Evolutionary conservation across 2,888 invertebrate genomes (phyloP).

Genomic region (Margaritifera margaritifera): DNA sequence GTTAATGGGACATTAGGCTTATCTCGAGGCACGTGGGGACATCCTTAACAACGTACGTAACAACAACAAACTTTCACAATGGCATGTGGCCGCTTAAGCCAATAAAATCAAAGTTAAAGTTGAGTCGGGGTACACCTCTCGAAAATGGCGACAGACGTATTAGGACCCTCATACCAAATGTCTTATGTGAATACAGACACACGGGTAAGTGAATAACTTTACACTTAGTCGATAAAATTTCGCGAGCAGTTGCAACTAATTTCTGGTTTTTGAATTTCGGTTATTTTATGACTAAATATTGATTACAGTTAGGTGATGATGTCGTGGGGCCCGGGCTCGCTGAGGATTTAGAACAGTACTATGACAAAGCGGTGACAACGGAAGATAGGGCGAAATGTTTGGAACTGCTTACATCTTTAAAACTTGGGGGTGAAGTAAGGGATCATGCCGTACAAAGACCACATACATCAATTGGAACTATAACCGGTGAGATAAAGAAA

Average conservation of each 20-base stretch:
- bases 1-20: too few relatives aligned
- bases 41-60: slow-evolving; percentile 19
- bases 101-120: slow-evolving; percentile 20
- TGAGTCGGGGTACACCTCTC: slow-evolving; percentile 29
- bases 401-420: slow-evolving; percentile 60
- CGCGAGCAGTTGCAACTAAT: background rate
- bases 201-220: slow-evolving; percentile 37
- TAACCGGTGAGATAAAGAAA: slow-evolving; percentile 43
- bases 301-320: slow-evolving; percentile 61
- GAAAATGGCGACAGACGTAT: slow-evolving; percentile 50
- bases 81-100: slow-evolving; percentile 34
- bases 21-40: too few relatives aligned
- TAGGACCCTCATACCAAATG: slow-evolving; percentile 27
- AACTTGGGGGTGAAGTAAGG: slow-evolving; percentile 35
- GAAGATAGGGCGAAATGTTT: slow-evolving; percentile 62
- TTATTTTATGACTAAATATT: slow-evolving; percentile 2
- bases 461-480: slow-evolving; percentile 53
- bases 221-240: slow-evolving; percentile 5
- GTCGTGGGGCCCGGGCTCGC: slow-evolving; percentile 55
- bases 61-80: slow-evolving; percentile 33
- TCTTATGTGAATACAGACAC: slow-evolving; percentile 43
- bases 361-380: slow-evolving; percentile 53
- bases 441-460: slow-evolving; percentile 40
- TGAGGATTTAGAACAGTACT: slow-evolving; percentile 61
- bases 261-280: slow-evolving; percentile 4